Base-by-base conservation (phyloP, 1,140 invertebrate species). In the Atta colombica region DNA sequence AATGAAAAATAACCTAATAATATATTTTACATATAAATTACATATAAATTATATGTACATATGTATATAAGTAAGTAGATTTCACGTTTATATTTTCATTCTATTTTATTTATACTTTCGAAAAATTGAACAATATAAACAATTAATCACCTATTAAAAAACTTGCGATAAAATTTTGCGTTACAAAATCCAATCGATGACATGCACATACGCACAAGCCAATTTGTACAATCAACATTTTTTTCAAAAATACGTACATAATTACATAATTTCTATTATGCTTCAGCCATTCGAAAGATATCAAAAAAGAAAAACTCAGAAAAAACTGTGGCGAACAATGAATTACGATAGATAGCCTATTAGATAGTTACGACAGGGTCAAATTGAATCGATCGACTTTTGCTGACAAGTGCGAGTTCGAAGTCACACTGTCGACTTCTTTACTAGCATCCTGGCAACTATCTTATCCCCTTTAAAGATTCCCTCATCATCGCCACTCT, bases 391-490 rank as follows among this genome's bases (percentile, higher is more conserved):
- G 21, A 28, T 61, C 25, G 69, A 84, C 28, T 75, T 63, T 25
- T 31, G 45, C 39, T 61, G 58, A 61, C 80, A 25, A 72, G 68
- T 58, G 5, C 31, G 18, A 45, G 55, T 53, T 31, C 3, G 4
- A 61, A 82, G 55, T 84, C 58, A 74, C 69, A 21, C n/a, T 35
- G 72, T 35, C 69, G 80, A 84, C 55, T 84, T 75, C 39, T 84
- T 82, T 12, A 81, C 49, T 81, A 28, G 18, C 55, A 16, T 53
- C 55, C n/a, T 14, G n/a, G 53, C 25, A 39, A n/a, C n/a, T 39
- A 21, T 3, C 14, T 58, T 51, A 84, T 84, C 55, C 39, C 58
- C 80, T 84, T 84, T 84, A 84, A 82, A 10, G 39, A 28, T 45
- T 5, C 55, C 28, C 55, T 74, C 55, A 21, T 61, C 58, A 28